Base-by-base conservation (phyloP, 2,888 invertebrate genomes). In the Cremastobaeus sp. region DNA sequence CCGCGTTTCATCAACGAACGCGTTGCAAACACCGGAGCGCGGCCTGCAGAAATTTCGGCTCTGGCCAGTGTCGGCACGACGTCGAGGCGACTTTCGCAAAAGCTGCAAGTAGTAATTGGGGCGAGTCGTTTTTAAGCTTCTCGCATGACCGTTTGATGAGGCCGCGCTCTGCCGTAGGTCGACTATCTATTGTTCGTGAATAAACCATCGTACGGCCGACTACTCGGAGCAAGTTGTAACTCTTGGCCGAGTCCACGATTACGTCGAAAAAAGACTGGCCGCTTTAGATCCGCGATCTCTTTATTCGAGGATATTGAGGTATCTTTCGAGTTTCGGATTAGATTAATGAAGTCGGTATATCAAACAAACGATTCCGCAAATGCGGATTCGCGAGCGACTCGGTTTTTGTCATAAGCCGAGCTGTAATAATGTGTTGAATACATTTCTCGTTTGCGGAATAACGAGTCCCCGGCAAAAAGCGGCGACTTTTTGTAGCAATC, bases 131-230 rank as follows among this genome's bases (percentile, higher is more conserved):
- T 54, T 77, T 78, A 72, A 76, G 72, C 72, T 50, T 60, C 65
- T 69, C 14, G 73, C 45, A 73, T 74, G 70, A 76, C 76, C 79
- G 78, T 83, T 83, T 83, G 84, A 83, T 82, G 82, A 79, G 77
- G 77, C 81, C 81, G 78, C 76, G 79, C 79, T 77, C 78, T 81
- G 80, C 76, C 78, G 82, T 79, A 78, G 82, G 81, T 82, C 81
- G 79, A 64, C 78, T 80, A 80, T 83, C 83, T 83, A 84, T 83
- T 83, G 82, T 84, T 81, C 81, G 74, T 83, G 83, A 83, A 83
- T 84, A 84, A 83, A 83, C 81, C 83, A 83, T 83, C 80, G 81
- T 77, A 70, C 76, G 79, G 71, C 78, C 79, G 79, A 78, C 79
- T 79, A 78, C 77, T 68, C 74, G 78, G 74, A 79, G 79, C 78